Percentiles rank a stretch among this genome's conserved stretches.
Conservation (phyloP, 2,797 vertebrate genomes). For the Prunella strophiata region DNA sequence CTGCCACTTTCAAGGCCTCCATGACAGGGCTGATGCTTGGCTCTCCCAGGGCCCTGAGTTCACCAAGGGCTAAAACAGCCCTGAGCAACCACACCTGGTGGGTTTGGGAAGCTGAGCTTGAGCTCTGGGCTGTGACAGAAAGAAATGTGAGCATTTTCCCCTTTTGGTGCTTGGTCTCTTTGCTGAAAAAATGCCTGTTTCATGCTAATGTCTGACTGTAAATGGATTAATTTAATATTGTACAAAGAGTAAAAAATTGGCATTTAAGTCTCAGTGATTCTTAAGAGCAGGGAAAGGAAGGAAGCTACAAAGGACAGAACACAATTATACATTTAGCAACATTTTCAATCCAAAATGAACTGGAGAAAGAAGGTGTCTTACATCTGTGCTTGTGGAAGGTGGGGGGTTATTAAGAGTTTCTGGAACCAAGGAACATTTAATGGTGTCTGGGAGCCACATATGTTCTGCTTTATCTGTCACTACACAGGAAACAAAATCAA, state of each 20-base stretch:
- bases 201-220: neutral
- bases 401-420: neutral
- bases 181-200: neutral
- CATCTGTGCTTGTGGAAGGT: neutral
- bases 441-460: neutral
- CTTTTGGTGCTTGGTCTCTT: neutral
- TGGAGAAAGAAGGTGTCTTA: neutral
- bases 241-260: neutral
- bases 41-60: neutral
- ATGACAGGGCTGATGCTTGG: neutral
- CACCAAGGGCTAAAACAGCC: neutral
- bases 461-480: neutral
- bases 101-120: neutral
- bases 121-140: neutral
- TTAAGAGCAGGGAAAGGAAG: neutral
- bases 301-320: neutral
- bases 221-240: neutral
- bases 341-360: neutral
- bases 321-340: neutral
- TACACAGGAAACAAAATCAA: neutral
- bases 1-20: neutral
- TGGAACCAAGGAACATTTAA: neutral
- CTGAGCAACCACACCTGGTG: accelerated
- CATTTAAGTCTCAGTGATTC: neutral
- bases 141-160: neutral